These are phyloP conservation scores for Axis porcinus DNA, from an alignment of 2,113 vertebrate species.

Conservation along the genomic window DNA sequence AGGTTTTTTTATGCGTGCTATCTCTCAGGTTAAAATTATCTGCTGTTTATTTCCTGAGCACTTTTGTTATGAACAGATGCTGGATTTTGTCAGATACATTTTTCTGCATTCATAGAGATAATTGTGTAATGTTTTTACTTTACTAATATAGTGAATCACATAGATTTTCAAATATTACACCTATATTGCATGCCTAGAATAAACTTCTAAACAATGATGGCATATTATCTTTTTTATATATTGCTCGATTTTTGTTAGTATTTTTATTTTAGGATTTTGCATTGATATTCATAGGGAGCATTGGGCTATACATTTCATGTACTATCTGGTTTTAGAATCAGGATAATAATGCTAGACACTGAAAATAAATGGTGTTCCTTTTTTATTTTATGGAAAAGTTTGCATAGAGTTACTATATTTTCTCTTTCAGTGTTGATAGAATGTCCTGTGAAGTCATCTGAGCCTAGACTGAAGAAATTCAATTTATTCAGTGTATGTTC, in stretches of 20 bases:
- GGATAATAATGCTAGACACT: background rate
- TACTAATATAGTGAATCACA: background rate
- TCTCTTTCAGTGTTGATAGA: background rate
- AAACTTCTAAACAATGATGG: background rate
- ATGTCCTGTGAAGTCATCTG: background rate
- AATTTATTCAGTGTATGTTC: background rate
- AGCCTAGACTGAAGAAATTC: background rate
- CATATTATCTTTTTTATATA: background rate
- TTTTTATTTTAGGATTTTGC: background rate
- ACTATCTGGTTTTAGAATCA: background rate
- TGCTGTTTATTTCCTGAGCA: background rate
- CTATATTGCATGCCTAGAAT: background rate
- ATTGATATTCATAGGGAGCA: background rate
- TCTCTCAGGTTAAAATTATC: background rate
- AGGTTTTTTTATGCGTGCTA: background rate
- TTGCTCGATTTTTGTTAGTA: background rate
- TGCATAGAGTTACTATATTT: background rate
- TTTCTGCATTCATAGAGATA: background rate
- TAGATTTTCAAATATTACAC: background rate
- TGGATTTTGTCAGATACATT: background rate
- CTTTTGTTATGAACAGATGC: background rate
- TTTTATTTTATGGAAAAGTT: background rate
- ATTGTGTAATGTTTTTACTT: background rate
- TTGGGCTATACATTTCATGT: background rate
- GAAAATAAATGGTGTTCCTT: background rate